Base-by-base conservation (phyloP, 2,888 invertebrate genomes). In the Phania funesta region DNA sequence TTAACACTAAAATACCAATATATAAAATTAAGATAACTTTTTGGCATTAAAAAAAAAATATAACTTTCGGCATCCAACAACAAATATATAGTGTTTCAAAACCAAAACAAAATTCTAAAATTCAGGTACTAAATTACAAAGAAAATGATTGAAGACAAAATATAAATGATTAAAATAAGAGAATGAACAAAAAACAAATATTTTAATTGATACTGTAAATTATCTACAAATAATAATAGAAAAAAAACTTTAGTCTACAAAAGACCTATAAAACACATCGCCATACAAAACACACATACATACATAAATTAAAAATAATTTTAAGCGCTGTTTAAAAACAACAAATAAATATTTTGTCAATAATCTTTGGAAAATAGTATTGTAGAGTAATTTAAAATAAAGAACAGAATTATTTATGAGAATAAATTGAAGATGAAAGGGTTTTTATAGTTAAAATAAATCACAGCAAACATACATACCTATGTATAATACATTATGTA, bases 91-190 rank as follows among this genome's bases (percentile, higher is more conserved):
- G 87, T 84, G 87, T 90, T 90, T 90, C 89, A 90, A 89, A 87
- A 88, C 88, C 89, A 90, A 90, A 90, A 89, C 90, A 89, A 90
- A 90, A 90, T 90, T 90, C 90, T 90, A 90, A 90, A 90, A 90
- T 89, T 90, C 90, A 90, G 90, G 90, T 90, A 89, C 74, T 74
- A 82, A 81, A 81, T 85, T 87, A 86, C 80, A 84, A 85, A 76
- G 46, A 60, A 79, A 78, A 78, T 62, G 26, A 54, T 35, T 38
- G 48, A 48, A 78, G 20, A 0, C 7, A 46, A 65, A 56, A 35
- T 5, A 50, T n/a, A 71, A 7, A 54, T 74, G 22, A 65, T 50
- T 29, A 54, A 46, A 50, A 38, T 50, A 18, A 67, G 38, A 44
- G 56, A 32, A 58, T 9, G 48, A 29, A 58, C 32, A 8, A 52